Conservation (phyloP, 1,140 invertebrate species). For the Lepidostoma basale region DNA sequence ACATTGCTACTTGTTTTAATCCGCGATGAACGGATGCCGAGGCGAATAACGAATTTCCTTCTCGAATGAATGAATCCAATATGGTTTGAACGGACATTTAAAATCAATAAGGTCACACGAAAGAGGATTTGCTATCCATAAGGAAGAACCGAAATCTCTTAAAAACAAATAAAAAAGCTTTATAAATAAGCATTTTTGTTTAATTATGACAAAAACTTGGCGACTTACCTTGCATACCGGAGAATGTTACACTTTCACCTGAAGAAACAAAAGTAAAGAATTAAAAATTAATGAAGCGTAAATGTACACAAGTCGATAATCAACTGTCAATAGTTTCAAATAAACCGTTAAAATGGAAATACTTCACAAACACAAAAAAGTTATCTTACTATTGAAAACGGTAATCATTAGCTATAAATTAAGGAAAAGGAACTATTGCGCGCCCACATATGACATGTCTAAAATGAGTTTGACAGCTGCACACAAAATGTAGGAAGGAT, state of each 20-base stretch:
- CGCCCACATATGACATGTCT: conserved; percentile 13
- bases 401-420: neutral
- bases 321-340: neutral
- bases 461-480: conserved; percentile 11
- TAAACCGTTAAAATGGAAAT: neutral
- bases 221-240: conserved; percentile 65
- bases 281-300: neutral
- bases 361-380: neutral
- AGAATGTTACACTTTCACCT: conserved; percentile 64
- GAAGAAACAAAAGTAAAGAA: conserved; percentile 45
- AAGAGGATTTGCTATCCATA: neutral
- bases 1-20: no score
- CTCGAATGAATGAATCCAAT: neutral
- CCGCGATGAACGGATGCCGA: no score
- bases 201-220: conserved; percentile 45
- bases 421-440: neutral
- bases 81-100: no score
- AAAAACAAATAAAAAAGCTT: neutral
- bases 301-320: neutral
- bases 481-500: conserved; percentile 6
- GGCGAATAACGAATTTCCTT: neutral
- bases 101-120: conserved; percentile 12
- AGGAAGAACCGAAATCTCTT: neutral
- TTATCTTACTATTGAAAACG: neutral
- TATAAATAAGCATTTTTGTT: neutral